Evolutionary conservation across 2,888 invertebrate genomes (phyloP).

Genomic region (Pterobdella sp.): DNA sequence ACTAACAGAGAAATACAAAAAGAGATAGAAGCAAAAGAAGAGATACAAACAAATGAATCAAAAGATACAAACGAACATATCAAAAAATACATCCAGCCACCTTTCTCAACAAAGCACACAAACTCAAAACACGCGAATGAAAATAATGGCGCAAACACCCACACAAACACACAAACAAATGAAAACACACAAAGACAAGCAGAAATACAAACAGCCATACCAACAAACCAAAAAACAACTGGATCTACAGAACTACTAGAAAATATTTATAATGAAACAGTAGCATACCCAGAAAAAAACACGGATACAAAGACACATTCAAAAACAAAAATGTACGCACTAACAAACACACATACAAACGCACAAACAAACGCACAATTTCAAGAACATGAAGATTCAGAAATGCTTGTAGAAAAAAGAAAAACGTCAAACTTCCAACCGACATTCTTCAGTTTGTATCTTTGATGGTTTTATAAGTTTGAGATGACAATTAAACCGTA

Average conservation of each 20-base stretch:
- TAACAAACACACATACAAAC: not conserved
- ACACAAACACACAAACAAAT: not conserved
- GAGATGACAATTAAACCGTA: no score
- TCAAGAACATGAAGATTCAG: not conserved
- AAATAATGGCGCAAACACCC: not conserved
- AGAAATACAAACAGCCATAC: not conserved
- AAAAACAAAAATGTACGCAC: not conserved
- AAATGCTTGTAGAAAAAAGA: no score
- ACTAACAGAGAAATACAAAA: not conserved
- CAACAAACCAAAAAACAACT: not conserved
- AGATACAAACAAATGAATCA: not conserved
- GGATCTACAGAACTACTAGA: not conserved
- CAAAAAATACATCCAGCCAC: no score
- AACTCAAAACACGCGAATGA: not conserved
- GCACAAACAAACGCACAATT: not conserved
- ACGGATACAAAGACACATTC: not conserved
- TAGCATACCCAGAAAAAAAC: not conserved
- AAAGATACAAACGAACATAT: not conserved
- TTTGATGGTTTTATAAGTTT: no score
- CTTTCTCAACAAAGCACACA: no score
- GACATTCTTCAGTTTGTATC: no score
- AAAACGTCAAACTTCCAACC: no score
- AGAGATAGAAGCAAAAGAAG: not conserved
- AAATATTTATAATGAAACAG: not conserved
- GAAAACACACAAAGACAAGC: not conserved